A percentile compares a stretch with the other conserved stretches of the same genome.
phyloP scores from a whole-genome alignment of 2,113 vertebrate genomes.

The Albula glossodonta region DNA sequence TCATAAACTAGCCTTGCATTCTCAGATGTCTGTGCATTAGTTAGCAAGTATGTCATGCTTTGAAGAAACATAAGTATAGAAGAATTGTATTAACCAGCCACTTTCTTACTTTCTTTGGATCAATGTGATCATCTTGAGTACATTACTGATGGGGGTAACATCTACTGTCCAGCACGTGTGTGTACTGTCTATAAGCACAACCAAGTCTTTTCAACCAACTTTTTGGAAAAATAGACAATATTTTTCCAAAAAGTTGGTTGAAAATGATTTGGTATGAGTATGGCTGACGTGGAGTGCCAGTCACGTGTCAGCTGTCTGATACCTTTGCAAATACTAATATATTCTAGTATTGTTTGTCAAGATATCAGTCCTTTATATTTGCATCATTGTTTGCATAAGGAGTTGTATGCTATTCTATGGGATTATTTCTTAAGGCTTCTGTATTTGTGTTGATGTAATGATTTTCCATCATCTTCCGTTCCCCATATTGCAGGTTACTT shows the following conservation, averaged over 20 bases:
- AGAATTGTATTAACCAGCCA: too few relatives aligned
- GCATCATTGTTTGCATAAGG: slow-evolving; percentile 25
- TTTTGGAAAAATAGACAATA: too few relatives aligned
- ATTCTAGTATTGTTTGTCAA: neutral
- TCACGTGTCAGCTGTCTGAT: neutral
- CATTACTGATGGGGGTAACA: neutral
- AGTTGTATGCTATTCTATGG: neutral
- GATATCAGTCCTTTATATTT: neutral
- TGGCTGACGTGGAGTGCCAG: neutral
- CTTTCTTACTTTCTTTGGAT: too few relatives aligned
- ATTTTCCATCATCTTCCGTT: neutral
- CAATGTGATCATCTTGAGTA: neutral
- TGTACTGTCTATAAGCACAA: neutral
- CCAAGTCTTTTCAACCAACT: too few relatives aligned
- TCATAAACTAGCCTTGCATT: neutral
- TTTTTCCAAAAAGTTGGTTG: too few relatives aligned
- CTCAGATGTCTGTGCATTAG: neutral
- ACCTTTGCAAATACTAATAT: neutral
- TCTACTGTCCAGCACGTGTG: neutral
- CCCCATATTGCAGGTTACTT: neutral
- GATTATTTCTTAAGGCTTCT: neutral
- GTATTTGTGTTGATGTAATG: neutral
- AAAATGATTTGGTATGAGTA: neutral
- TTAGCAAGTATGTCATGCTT: too few relatives aligned
- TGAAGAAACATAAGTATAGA: too few relatives aligned